These are phyloP conservation scores for Erpornis zantholeuca DNA, from an alignment of 2,113 vertebrate genomes.

Conservation along the genomic window DNA sequence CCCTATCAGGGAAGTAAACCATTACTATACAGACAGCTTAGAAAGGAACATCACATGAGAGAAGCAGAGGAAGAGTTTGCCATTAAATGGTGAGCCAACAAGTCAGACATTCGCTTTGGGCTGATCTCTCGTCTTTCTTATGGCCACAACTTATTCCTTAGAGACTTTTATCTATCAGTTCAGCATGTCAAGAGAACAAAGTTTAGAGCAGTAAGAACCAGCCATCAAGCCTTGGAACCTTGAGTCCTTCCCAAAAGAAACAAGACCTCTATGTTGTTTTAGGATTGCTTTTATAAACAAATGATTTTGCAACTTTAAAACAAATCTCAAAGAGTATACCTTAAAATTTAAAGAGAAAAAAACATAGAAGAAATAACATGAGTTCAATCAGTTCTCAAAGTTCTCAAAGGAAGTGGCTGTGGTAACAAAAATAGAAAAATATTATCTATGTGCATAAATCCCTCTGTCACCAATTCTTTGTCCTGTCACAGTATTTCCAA, in stretches of 20 bases:
- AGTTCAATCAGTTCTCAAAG: neutral
- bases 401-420: neutral
- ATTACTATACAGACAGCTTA: neutral
- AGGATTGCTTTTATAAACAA: neutral
- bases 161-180: conserved; percentile 1
- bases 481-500: neutral
- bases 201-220: neutral
- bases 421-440: neutral
- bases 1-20: neutral
- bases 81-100: neutral
- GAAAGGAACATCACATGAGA: neutral
- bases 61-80: neutral
- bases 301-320: neutral
- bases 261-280: neutral
- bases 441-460: neutral
- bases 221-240: neutral
- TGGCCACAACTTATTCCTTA: neutral
- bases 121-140: neutral
- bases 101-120: neutral
- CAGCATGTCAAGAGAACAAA: conserved; percentile 1
- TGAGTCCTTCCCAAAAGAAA: conserved; percentile 28
- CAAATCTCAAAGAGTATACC: neutral
- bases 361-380: neutral
- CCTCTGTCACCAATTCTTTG: neutral
- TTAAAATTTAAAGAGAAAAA: neutral